Conservation (phyloP, 1,140 invertebrate species). For the Trichonephila clavipes region DNA sequence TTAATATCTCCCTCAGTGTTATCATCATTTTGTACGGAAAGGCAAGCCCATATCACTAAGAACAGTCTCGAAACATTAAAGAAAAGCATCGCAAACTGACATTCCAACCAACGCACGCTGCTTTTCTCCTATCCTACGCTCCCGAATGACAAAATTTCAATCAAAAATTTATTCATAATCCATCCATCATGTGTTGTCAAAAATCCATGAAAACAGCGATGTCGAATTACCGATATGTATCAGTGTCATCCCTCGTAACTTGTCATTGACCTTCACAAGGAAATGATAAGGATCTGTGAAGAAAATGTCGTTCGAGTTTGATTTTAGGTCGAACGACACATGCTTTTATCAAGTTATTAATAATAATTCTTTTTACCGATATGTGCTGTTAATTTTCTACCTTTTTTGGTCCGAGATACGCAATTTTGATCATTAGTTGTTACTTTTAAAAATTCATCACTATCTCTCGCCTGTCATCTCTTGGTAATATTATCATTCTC, state of each 20-base stretch:
- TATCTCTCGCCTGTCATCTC: neutral
- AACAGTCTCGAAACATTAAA: too few relatives aligned
- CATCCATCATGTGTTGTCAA: constrained; percentile 5
- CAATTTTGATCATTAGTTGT: neutral
- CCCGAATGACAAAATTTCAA: neutral
- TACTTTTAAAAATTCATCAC: neutral
- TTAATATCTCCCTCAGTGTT: too few relatives aligned
- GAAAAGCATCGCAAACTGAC: neutral
- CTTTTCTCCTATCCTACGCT: neutral
- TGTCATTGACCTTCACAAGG: neutral
- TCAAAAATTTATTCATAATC: neutral
- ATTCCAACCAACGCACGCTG: neutral
- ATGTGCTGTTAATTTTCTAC: neutral
- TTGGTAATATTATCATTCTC: neutral
- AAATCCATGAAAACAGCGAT: neutral
- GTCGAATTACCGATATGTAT: neutral
- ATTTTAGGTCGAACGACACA: neutral
- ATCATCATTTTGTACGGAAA: too few relatives aligned
- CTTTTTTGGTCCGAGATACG: too few relatives aligned
- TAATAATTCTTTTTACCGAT: neutral
- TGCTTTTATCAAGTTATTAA: neutral
- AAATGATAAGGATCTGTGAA: neutral
- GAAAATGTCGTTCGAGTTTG: neutral
- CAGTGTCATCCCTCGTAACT: neutral
- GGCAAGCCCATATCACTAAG: too few relatives aligned